Evolutionary conservation across 2,888 invertebrate species (phyloP), one percentile per base, ranked within the genome.

Genomic region (Leptodirus hochenwartii): DNA sequence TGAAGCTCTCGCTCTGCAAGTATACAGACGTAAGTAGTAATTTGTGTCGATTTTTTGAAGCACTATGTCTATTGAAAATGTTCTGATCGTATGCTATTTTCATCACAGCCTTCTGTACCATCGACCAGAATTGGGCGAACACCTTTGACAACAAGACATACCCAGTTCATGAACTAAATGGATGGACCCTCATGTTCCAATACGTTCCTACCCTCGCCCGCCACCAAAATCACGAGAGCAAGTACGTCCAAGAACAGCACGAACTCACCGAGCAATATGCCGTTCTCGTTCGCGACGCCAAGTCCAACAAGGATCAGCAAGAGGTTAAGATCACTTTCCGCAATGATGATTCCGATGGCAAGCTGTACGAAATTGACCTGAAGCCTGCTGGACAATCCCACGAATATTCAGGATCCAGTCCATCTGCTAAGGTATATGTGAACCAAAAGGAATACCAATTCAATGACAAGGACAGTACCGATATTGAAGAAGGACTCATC

Each of bases 71-170:
- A n/a, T n/a, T n/a, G n/a, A n/a, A n/a, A n/a, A n/a, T n/a, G n/a
- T n/a, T n/a, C n/a, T n/a, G n/a, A n/a, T n/a, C n/a, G n/a, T n/a
- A n/a, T n/a, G n/a, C n/a, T n/a, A n/a, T n/a, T n/a, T n/a, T n/a
- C n/a, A n/a, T n/a, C n/a, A n/a, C n/a, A n/a, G n/a, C n/a, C n/a
- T n/a, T 54, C 41, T 79, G 78, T 45, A 56, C 64, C 4, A 48
- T 78, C 23, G 75, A 76, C 38, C 54, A 60, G 16, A 59, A 52
- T 28, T 52, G 51, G 29, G 59, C 66, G 27, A 61, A 54, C 38
- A 76, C 77, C 2, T 77, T 77, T 52, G 74, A 76, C 53, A 64
- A 67, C 45, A 62, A 59, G 23, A 57, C 60, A 17, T 74, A 67
- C 47, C 56, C 64, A 8, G 56, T 69, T 39, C 49, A 58, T 16